A percentile compares a stretch with the other conserved stretches of the same genome.
These are phyloP conservation scores for Thalassophryne amazonica DNA, from an alignment of 2,797 vertebrate genomes.

Conservation along the genomic window DNA sequence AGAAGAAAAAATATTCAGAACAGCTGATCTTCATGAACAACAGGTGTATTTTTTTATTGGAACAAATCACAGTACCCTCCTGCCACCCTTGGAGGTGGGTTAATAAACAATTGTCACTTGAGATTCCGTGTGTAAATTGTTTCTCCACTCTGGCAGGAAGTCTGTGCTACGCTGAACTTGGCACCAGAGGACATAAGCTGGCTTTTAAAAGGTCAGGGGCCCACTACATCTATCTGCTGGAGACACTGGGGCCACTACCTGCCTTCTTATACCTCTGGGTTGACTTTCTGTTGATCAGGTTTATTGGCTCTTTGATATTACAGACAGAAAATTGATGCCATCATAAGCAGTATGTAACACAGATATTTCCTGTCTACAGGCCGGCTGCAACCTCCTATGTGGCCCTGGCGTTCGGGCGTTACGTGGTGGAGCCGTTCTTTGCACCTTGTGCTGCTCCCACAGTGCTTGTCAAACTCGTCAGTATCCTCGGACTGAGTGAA, in stretches of 20 bases:
- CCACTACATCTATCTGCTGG: constrained; percentile 80
- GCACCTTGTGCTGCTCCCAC: constrained; percentile 79
- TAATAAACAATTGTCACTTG: too few species aligned
- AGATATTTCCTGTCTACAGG: constrained; percentile 47
- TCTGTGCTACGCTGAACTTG: constrained; percentile 70
- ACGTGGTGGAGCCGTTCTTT: constrained; percentile 85
- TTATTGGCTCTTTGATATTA: neutral
- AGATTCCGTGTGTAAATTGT: too few species aligned
- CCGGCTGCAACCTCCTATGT: constrained; percentile 83
- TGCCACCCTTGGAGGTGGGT: too few species aligned
- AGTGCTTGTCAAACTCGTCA: constrained; percentile 75
- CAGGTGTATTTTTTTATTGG: too few species aligned
- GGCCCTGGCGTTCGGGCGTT: constrained; percentile 85
- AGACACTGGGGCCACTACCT: constrained; percentile 82
- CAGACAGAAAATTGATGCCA: neutral
- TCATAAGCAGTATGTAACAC: too few species aligned
- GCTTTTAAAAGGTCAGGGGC: constrained; percentile 75
- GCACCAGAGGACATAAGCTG: too few species aligned
- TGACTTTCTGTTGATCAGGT: constrained; percentile 86
- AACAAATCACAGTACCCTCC: too few species aligned
- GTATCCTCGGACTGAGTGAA: constrained; percentile 84
- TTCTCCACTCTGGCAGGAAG: constrained; percentile 40
- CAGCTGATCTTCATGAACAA: too few species aligned
- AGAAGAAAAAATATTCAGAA: too few species aligned
- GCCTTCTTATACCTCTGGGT: constrained; percentile 87